Evolutionary conservation across 2,113 vertebrate species (phyloP).

Genomic region (Balaenoptera acutorostrata): DNA sequence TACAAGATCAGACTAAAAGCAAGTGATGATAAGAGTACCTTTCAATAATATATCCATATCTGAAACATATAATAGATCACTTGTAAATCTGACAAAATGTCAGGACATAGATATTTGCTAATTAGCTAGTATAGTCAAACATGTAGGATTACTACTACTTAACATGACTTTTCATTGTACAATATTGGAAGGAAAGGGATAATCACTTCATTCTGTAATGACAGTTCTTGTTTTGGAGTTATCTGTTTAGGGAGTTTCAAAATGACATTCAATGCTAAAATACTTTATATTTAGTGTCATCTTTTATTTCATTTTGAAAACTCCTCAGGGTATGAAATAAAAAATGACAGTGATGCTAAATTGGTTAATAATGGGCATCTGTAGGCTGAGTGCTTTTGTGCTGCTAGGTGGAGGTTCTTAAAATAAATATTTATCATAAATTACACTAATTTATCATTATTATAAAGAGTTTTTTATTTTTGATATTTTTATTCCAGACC

Average conservation of each 20-base stretch:
- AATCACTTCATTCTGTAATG: slow-evolving; percentile 60
- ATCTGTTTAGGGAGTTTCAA: slow-evolving; percentile 51
- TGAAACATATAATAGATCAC: slow-evolving; percentile 56
- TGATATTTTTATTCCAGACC: background rate
- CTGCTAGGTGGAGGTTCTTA: background rate
- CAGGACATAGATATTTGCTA: slow-evolving; percentile 72
- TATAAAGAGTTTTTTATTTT: background rate
- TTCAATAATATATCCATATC: slow-evolving; percentile 46
- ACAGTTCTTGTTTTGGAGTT: slow-evolving; percentile 45
- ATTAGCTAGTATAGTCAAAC: slow-evolving; percentile 75
- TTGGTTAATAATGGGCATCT: slow-evolving; percentile 46
- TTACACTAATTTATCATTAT: slow-evolving; percentile 42
- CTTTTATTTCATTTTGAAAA: slow-evolving; percentile 67
- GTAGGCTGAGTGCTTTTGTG: background rate
- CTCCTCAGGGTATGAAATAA: slow-evolving; percentile 42
- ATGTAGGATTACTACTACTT: slow-evolving; percentile 73
- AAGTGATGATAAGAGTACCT: slow-evolving; percentile 25
- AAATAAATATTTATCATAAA: slow-evolving; percentile 45
- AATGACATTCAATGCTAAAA: slow-evolving; percentile 49
- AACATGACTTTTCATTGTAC: slow-evolving; percentile 68
- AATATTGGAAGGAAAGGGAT: slow-evolving; percentile 43
- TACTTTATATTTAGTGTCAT: slow-evolving; percentile 34
- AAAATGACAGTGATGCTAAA: slow-evolving; percentile 54
- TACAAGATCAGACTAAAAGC: slow-evolving; percentile 27
- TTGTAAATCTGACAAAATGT: slow-evolving; percentile 69